Base-by-base conservation (phyloP, 2,888 invertebrate genomes). In the Scelioninae gen. 2 region DNA sequence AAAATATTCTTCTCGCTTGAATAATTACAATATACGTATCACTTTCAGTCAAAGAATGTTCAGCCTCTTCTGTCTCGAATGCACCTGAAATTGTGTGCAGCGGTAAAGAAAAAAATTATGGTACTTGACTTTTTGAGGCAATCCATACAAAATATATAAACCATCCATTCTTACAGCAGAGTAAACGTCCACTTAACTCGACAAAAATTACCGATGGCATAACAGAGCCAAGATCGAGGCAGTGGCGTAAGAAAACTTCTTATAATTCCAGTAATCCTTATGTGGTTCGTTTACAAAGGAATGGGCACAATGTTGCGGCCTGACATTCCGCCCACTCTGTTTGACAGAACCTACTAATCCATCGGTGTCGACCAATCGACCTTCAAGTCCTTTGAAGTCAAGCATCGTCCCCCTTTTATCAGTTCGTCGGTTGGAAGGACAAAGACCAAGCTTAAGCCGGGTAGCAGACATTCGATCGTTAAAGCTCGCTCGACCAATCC, bases 281-380 rank as follows among this genome's bases (percentile, higher is more conserved):
- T 50, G 63, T 13, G 55, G 46, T 46, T 58, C n/a, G 2, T 25
- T n/a, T 16, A 31, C 22, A 50, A 72, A 63, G 57, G 60, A 57
- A 45, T 11, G 41, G 53, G 65, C 25, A 43, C 53, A 72, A 48
- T 52, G 69, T 53, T 39, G 65, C 48, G 37, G 61, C 58, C 64
- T 73, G 61, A 67, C 73, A 73, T 77, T 69, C 73, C 57, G 67
- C 61, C 50, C 58, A 72, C 67, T n/a, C n/a, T 76, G 77, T 79
- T 80, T 77, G 77, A 78, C 76, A 79, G 77, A 69, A 78, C 71
- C 45, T 68, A 58, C 78, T 79, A 81, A 81, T 80, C 77, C 76
- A 69, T 53, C 75, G 76, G 78, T 77, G 78, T 80, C 78, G 79
- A 77, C 76, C 80, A 78, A 80, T 80, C 79, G 80, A 75, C 76